Percentiles rank a stretch among this genome's conserved stretches.
Conservation (phyloP, 2,797 vertebrate genomes). For the Alectoris magna region DNA sequence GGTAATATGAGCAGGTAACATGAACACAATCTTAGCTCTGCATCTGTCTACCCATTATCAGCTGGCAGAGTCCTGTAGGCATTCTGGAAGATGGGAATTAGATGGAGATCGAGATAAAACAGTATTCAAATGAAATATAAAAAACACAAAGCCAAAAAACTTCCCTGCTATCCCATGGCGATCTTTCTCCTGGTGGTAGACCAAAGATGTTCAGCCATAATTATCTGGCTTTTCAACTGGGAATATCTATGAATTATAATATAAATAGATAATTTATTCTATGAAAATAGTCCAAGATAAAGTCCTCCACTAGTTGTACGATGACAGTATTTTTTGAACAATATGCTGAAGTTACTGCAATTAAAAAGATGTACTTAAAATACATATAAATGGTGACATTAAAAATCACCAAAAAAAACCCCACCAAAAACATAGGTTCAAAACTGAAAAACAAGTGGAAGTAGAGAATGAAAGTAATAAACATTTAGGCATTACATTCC, state of each 20-base stretch:
- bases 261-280: neutral
- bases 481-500: neutral
- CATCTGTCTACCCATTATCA: constrained; percentile 62
- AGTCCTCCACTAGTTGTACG: neutral
- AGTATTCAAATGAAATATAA: neutral
- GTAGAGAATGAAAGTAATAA: neutral
- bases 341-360: neutral
- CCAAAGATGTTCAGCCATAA: neutral
- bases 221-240: neutral
- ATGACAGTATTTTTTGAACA: neutral
- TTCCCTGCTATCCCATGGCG: neutral
- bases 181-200: neutral
- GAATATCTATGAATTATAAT: neutral
- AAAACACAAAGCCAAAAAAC: neutral
- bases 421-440: neutral
- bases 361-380: neutral
- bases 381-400: neutral
- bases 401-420: neutral
- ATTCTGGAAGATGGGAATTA: constrained; percentile 1
- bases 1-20: constrained; percentile 66
- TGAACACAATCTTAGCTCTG: neutral
- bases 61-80: neutral
- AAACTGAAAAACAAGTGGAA: neutral
- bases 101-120: neutral
- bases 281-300: neutral